These are phyloP conservation scores for Sorex maritimensis DNA, from an alignment of 2,797 vertebrate genomes.

Conservation along the genomic window DNA sequence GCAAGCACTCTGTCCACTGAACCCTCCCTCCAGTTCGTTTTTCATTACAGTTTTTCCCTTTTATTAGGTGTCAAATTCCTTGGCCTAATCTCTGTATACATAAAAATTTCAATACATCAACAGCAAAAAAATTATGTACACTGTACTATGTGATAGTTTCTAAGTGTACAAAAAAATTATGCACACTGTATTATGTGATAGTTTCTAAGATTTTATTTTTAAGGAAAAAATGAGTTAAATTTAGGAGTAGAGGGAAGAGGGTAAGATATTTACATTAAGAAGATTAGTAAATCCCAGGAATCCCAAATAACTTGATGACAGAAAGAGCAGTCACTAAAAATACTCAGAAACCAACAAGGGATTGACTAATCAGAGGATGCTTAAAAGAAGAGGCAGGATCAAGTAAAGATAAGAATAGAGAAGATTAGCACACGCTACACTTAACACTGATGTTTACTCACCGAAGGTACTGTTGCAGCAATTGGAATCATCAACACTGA, in stretches of 20 bases:
- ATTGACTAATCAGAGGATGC: not conserved
- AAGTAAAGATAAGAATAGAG: fast-evolving
- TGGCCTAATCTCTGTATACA: not conserved
- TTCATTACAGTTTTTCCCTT: not conserved
- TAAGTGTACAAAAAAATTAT: not conserved
- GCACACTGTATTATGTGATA: not conserved
- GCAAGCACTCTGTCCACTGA: too few species aligned
- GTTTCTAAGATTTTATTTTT: not conserved
- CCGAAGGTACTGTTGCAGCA: conserved; percentile 95
- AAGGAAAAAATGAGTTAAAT: not conserved
- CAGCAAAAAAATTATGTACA: not conserved
- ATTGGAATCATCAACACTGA: conserved; percentile 95
- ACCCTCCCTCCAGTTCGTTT: too few species aligned
- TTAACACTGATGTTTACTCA: conserved; percentile 88
- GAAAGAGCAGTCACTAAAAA: not conserved
- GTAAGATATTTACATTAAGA: conserved; percentile 30
- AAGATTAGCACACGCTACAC: fast-evolving
- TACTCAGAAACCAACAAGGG: not conserved
- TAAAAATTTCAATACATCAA: conserved; percentile 23
- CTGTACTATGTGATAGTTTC: not conserved
- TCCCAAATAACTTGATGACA: not conserved
- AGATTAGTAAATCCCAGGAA: not conserved
- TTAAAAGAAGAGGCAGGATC: not conserved
- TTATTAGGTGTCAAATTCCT: conserved; percentile 45
- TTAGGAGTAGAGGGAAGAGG: not conserved